These are phyloP conservation scores for Araneus ventricosus DNA, from an alignment of 1,140 invertebrate species.

Conservation along the genomic window DNA sequence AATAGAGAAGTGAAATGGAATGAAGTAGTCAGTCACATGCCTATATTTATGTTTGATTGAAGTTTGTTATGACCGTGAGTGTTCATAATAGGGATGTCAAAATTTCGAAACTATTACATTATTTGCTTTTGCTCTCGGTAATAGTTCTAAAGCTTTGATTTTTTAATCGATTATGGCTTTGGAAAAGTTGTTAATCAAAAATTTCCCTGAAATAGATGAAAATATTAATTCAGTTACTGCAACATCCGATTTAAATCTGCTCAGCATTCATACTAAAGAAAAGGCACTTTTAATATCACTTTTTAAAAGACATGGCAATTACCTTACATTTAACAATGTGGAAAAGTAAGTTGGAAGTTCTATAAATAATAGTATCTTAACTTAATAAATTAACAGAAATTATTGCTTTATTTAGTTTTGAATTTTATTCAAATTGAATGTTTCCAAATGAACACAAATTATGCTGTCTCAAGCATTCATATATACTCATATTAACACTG, in stretches of 20 bases:
- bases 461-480: no score
- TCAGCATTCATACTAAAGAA: slow-evolving; percentile 5
- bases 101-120: neutral
- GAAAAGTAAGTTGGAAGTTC: slow-evolving; percentile 16
- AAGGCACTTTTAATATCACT: slow-evolving; percentile 20
- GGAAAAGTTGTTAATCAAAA: slow-evolving; percentile 44
- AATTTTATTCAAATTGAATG: no score
- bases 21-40: slow-evolving; percentile 21
- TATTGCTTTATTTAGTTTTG: no score
- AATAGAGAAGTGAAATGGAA: neutral
- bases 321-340: neutral
- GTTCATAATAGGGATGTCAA: neutral
- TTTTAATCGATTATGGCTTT: neutral
- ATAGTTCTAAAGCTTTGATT: neutral
- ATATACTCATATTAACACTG: no score
- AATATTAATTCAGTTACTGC: slow-evolving; percentile 9
- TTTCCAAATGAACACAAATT: no score
- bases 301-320: neutral
- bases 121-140: neutral
- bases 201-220: slow-evolving; percentile 3
- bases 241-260: slow-evolving; percentile 39
- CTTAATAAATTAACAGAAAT: neutral
- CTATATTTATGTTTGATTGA: neutral
- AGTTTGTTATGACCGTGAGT: no score
- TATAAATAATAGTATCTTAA: neutral